These are phyloP conservation scores for Nycticebus coucang DNA, from an alignment of 2,113 vertebrate genomes.

Conservation along the genomic window DNA sequence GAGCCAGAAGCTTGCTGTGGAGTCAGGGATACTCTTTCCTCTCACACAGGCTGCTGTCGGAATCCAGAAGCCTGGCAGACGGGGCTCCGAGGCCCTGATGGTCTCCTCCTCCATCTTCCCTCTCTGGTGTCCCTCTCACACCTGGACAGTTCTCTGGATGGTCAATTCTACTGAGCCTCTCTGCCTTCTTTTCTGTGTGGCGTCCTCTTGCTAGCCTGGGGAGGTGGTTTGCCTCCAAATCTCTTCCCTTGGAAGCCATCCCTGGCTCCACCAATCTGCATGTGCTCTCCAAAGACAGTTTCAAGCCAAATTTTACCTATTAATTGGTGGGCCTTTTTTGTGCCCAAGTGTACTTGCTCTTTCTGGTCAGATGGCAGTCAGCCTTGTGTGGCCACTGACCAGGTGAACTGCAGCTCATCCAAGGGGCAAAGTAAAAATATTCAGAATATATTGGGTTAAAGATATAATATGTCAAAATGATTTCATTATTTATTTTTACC, in stretches of 20 bases:
- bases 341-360: neutral
- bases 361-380: neutral
- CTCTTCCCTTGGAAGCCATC: neutral
- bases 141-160: neutral
- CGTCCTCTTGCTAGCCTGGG: neutral
- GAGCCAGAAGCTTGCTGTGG: neutral
- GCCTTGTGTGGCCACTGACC: neutral
- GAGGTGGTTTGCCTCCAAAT: neutral
- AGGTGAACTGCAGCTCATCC: neutral
- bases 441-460: neutral
- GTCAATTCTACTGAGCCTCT: neutral
- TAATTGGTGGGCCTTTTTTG: neutral
- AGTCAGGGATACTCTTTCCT: accelerated
- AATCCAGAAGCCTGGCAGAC: neutral
- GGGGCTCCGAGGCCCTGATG: too few relatives aligned
- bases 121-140: neutral
- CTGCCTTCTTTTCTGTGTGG: neutral
- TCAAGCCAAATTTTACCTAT: neutral
- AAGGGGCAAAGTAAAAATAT: neutral
- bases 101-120: neutral
- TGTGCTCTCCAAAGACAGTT: too few relatives aligned
- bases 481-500: neutral
- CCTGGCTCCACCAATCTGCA: too few relatives aligned
- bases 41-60: neutral
- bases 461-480: neutral